Evolutionary conservation across 2,888 invertebrate genomes (phyloP).

Genomic region (Cordilura impudica): DNA sequence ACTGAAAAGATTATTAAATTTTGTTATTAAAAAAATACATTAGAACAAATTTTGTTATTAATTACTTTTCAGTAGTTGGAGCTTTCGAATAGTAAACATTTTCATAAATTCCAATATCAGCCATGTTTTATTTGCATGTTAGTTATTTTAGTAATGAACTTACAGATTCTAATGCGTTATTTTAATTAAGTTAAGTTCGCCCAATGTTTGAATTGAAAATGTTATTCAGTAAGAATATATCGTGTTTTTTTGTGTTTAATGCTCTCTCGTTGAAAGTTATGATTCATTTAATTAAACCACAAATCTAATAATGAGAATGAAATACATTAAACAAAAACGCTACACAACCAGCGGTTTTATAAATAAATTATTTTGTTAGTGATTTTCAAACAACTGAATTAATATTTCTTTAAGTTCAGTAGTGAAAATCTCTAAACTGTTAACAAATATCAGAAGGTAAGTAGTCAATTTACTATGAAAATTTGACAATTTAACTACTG

Average conservation of each 20-base stretch:
- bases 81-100: constrained; percentile 21
- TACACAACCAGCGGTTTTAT: no score
- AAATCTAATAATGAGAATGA: no score
- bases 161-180: no score
- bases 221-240: neutral
- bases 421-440: no score
- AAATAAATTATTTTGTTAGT: no score
- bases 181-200: neutral
- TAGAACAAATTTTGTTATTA: neutral
- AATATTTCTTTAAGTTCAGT: no score
- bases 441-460: no score
- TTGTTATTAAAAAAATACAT: neutral
- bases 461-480: no score
- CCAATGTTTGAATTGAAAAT: neutral
- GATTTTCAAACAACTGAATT: no score
- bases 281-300: neutral
- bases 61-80: neutral
- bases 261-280: neutral
- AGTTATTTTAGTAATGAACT: neutral
- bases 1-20: neutral
- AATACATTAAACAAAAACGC: no score
- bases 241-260: neutral
- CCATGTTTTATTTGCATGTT: neutral
- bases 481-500: no score
- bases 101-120: constrained; percentile 5